Conservation (phyloP, 2,797 vertebrate species). For the Fistularia commersonii region DNA sequence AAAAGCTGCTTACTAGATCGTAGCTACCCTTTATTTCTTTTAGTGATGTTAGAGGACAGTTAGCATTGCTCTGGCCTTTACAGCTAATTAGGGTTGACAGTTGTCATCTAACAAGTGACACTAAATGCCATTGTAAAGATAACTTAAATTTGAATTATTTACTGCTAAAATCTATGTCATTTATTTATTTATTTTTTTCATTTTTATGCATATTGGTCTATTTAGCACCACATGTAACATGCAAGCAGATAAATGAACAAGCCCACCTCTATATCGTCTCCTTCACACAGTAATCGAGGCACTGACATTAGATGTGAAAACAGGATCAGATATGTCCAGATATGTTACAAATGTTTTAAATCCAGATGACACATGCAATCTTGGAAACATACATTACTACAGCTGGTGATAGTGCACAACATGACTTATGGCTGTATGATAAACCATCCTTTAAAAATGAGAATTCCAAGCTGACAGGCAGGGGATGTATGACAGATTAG, state of each 20-base stretch:
- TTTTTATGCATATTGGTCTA: too few species aligned
- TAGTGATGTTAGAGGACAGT: constrained; percentile 10
- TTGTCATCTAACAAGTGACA: neutral
- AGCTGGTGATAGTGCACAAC: constrained; percentile 31
- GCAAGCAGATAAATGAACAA: neutral
- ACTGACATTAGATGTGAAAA: constrained; percentile 32
- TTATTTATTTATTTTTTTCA: too few species aligned
- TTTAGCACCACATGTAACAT: too few species aligned
- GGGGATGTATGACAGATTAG: constrained; percentile 67
- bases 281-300: constrained; percentile 21
- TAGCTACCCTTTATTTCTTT: neutral
- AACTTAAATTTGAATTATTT: neutral
- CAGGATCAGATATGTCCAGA: constrained; percentile 23
- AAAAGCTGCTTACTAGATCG: constrained; percentile 1
- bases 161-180: too few species aligned
- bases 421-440: constrained; percentile 57
- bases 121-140: neutral
- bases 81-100: neutral
- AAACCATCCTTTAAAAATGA: constrained; percentile 66
- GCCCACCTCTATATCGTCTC: constrained; percentile 3
- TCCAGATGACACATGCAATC: constrained; percentile 43
- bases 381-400: constrained; percentile 60
- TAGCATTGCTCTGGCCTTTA: constrained; percentile 2
- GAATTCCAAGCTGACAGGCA: constrained; percentile 61
- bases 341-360: constrained; percentile 29